Conservation (phyloP, 1,140 invertebrate species). For the Monochamus saltuarius region DNA sequence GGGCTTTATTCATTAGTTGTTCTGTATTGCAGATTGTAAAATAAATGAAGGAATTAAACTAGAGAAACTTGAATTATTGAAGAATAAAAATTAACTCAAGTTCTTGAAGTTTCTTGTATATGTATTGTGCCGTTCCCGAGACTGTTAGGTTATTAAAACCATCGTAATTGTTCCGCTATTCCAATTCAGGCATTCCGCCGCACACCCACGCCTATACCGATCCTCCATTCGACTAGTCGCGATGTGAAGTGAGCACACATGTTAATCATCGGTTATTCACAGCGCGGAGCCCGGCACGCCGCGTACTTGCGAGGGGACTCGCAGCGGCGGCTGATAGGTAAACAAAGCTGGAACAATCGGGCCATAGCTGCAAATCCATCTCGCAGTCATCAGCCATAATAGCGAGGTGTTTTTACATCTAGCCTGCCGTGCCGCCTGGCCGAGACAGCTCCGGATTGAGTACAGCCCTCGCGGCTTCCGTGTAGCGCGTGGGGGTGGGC, state of each 20-base stretch:
- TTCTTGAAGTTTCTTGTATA: too few relatives aligned
- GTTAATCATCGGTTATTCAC: slow-evolving; percentile 3
- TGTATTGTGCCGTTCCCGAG: too few relatives aligned
- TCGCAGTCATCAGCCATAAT: slow-evolving; percentile 32
- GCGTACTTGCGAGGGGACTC: slow-evolving; percentile 2
- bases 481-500: background rate
- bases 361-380: slow-evolving; percentile 30
- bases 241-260: slow-evolving; percentile 6
- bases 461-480: slow-evolving; percentile 15
- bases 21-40: too few relatives aligned
- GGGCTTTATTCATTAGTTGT: too few relatives aligned
- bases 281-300: background rate
- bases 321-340: slow-evolving; percentile 28
- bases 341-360: slow-evolving; percentile 38
- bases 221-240: too few relatives aligned
- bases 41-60: too few relatives aligned
- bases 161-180: too few relatives aligned
- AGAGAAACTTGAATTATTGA: too few relatives aligned
- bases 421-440: slow-evolving; percentile 19
- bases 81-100: too few relatives aligned
- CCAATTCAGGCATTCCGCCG: too few relatives aligned
- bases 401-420: slow-evolving; percentile 35
- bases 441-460: slow-evolving; percentile 36
- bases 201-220: too few relatives aligned
- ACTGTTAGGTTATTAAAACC: too few relatives aligned